Conservation (phyloP, 2,888 invertebrate genomes). For the Galeruca laticollis region DNA sequence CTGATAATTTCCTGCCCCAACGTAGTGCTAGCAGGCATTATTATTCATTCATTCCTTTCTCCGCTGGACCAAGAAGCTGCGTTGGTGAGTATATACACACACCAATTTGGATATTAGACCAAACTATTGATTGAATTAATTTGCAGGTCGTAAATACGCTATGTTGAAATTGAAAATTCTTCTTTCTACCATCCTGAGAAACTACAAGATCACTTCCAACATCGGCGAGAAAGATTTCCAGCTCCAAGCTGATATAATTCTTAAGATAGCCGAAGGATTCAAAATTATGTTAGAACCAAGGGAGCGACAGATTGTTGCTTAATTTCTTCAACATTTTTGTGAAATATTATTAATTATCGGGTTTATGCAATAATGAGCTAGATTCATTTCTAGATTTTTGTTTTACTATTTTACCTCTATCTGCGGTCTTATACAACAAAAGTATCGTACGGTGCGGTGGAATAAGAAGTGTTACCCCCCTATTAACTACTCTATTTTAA, state of each 20-base stretch:
- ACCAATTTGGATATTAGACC: not conserved
- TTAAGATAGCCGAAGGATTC: constrained; percentile 81
- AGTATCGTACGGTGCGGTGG: too few relatives aligned
- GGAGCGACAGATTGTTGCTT: constrained; percentile 59
- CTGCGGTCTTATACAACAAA: too few relatives aligned
- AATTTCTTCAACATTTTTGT: constrained; percentile 30
- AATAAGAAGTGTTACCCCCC: too few relatives aligned
- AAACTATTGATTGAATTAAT: not conserved
- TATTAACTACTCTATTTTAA: too few relatives aligned
- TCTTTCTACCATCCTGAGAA: constrained; percentile 78
- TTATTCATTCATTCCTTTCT: constrained; percentile 85
- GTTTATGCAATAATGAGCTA: constrained; percentile 36
- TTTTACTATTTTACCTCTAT: constrained; percentile 25
- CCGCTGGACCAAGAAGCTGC: constrained; percentile 84
- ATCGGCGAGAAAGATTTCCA: constrained; percentile 76
- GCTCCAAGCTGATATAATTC: constrained; percentile 79
- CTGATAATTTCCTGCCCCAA: constrained; percentile 85
- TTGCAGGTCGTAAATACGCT: constrained; percentile 80
- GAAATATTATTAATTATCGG: constrained; percentile 22
- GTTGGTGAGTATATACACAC: constrained; percentile 73
- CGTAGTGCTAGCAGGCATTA: constrained; percentile 81
- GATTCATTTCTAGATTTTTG: constrained; percentile 31
- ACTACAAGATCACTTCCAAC: constrained; percentile 74
- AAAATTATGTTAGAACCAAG: constrained; percentile 78
- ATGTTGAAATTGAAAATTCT: constrained; percentile 82